Conservation (phyloP, 1,140 invertebrate species). For the Eufriesea mexicana region DNA sequence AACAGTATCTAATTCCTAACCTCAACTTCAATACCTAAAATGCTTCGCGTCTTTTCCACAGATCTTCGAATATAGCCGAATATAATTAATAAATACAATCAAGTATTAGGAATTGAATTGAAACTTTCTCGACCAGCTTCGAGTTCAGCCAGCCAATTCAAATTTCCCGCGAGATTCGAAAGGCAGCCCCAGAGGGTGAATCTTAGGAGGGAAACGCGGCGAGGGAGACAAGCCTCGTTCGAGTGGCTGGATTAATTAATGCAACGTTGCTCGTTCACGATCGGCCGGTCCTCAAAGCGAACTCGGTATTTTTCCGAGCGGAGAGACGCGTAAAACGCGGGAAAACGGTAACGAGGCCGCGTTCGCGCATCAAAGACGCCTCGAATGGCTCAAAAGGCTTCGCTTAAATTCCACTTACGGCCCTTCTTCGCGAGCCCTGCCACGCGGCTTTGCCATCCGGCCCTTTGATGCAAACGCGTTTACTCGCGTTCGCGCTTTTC, state of each 20-base stretch:
- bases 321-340: conserved; percentile 18
- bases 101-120: too few relatives aligned
- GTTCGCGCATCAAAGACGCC: conserved; percentile 19
- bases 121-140: neutral
- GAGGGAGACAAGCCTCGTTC: neutral
- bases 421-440: neutral
- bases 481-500: conserved; percentile 13
- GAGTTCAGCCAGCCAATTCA: neutral
- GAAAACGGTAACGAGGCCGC: conserved; percentile 30
- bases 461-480: conserved; percentile 19
- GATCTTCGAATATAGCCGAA: too few relatives aligned
- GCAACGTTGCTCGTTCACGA: conserved; percentile 7
- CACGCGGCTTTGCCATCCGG: neutral
- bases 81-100: too few relatives aligned
- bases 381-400: conserved; percentile 11
- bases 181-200: neutral
- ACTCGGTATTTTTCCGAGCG: neutral
- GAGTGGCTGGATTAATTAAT: conserved; percentile 34
- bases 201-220: neutral
- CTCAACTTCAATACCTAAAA: too few relatives aligned
- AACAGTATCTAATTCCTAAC: too few relatives aligned
- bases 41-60: too few relatives aligned
- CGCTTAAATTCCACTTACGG: conserved; percentile 42
- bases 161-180: neutral
- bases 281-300: neutral